Base-by-base conservation (phyloP, 2,113 vertebrate genomes). In the Carettochelys insculpta region DNA sequence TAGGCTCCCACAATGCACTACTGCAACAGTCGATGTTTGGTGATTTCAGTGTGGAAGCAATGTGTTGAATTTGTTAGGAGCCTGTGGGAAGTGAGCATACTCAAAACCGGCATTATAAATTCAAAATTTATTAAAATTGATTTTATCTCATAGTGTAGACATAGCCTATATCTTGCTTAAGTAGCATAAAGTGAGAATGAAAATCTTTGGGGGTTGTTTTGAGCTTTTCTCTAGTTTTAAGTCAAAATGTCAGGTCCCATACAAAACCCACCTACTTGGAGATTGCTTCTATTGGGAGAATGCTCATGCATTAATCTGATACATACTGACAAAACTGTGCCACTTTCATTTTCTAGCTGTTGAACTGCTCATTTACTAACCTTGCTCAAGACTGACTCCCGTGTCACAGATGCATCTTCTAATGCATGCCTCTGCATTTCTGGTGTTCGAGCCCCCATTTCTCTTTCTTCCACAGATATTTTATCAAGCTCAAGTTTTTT, bases 401-500 rank as follows among this genome's bases (percentile, higher is more conserved):
- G 93, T 6, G 58, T 47, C 53, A 77, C 73, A 20, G 96, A 85
- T 19, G 83, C 11, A 73, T 97, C 97, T 27, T 90, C 92, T 77
- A 79, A 16, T 2, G 31, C 85, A 80, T 31, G 91, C 80, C 95
- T 98, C 81, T 97, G 97, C 1, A 31, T 50, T 92, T 97, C 97
- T 68, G 97, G 96, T 3, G 96, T 96, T 48, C 92, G 94, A 85
- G 83, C 86, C 51, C 88, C 95, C 27, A 95, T 97, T 56, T 96
- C 97, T 83, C 76, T 94, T 43, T 98, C 98, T 22, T 97, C 95
- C 38, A 86, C 29, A 34, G 95, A 75, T 47, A 97, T 95, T 95
- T 96, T 98, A 25, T 97, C 95, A 4, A 75, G 76, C 80, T 92
- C 97, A 54, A 87, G 94, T 61, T 97, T 98, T 95, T 97, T 98